A percentile compares a stretch with the other conserved stretches of the same genome.
These are phyloP conservation scores for Sebastes variabilis DNA, from an alignment of 2,797 vertebrate species.

Conservation along the genomic window DNA sequence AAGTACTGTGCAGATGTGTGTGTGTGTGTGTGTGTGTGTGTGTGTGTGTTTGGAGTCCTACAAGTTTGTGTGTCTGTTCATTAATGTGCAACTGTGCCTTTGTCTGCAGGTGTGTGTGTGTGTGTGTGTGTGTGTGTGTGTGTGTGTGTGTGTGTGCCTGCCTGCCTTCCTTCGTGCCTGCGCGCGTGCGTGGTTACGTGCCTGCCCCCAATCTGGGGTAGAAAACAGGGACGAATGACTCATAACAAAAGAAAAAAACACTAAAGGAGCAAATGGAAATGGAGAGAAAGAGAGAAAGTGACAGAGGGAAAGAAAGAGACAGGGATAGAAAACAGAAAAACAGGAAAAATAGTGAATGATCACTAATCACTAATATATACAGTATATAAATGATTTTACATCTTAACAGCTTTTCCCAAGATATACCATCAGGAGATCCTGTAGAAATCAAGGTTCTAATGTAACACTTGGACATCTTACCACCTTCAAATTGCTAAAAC, in stretches of 20 bases:
- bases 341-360: too few relatives aligned
- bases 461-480: background rate
- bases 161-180: too few relatives aligned
- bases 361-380: too few relatives aligned
- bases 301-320: background rate
- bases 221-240: background rate
- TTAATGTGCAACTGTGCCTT: background rate
- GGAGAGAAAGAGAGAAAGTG: background rate
- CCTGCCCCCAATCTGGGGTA: background rate
- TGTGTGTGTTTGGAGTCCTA: background rate
- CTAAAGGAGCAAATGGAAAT: background rate
- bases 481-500: background rate
- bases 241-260: background rate
- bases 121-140: too few relatives aligned
- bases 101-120: background rate
- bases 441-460: background rate
- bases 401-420: too few relatives aligned
- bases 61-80: background rate
- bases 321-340: background rate
- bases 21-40: background rate
- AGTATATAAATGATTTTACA: too few relatives aligned
- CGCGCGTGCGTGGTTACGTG: too few relatives aligned
- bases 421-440: background rate
- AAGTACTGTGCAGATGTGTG: background rate
- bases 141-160: too few relatives aligned